Percentiles rank a stretch among this genome's conserved stretches.
phyloP scores from a whole-genome alignment of 2,888 invertebrate genomes.

The Quadriops clusia region DNA sequence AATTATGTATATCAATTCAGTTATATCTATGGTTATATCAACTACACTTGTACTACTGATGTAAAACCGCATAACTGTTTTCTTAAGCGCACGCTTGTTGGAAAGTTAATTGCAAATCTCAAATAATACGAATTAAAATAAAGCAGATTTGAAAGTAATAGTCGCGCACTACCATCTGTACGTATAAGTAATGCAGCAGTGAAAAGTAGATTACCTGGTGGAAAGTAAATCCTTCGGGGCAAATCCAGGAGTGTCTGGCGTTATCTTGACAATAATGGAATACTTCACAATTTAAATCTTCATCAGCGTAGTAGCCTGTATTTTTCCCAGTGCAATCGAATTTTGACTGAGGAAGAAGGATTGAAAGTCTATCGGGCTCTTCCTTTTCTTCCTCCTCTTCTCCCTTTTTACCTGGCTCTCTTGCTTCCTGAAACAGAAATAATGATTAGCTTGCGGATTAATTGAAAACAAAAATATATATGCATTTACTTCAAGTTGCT shows the following conservation, averaged over 20 bases:
- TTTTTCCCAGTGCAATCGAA: slow-evolving; percentile 71
- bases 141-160: too few relatives aligned
- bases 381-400: slow-evolving; percentile 66
- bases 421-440: slow-evolving; percentile 27
- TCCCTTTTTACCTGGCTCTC: slow-evolving; percentile 26
- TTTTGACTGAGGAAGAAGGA: slow-evolving; percentile 69
- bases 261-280: slow-evolving; percentile 90
- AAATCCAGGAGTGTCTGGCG: slow-evolving; percentile 85
- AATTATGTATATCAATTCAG: too few relatives aligned
- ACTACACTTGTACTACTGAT: too few relatives aligned
- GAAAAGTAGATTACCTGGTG: slow-evolving; percentile 74
- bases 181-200: too few relatives aligned
- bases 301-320: slow-evolving; percentile 86
- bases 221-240: slow-evolving; percentile 82
- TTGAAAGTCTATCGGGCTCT: slow-evolving; percentile 72
- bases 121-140: too few relatives aligned
- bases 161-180: too few relatives aligned
- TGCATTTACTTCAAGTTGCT: slow-evolving; percentile 11
- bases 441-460: too few relatives aligned
- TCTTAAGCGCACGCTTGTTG: too few relatives aligned
- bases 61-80: too few relatives aligned
- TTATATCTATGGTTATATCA: too few relatives aligned
- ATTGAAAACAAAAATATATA: background rate
- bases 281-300: slow-evolving; percentile 77
- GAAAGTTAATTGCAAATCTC: too few relatives aligned